Evolutionary conservation across 1,140 invertebrate species (phyloP).

Genomic region (Cecropterus lyciades): DNA sequence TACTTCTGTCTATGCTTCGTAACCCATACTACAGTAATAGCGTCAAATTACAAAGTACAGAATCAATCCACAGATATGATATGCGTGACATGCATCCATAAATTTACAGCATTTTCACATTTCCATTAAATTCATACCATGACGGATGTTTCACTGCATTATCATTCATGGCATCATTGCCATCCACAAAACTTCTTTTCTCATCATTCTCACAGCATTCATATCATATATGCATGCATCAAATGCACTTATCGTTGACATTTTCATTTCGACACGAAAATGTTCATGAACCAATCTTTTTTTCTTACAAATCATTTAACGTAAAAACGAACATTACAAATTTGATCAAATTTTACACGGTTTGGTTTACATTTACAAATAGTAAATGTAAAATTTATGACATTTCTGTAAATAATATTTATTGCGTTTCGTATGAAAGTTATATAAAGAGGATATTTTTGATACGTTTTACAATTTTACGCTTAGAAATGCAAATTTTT

Average conservation of each 20-base stretch:
- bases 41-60: slow-evolving; percentile 14
- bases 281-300: background rate
- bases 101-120: background rate
- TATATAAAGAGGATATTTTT: no score
- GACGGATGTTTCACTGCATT: slow-evolving; percentile 17
- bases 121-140: slow-evolving; percentile 8
- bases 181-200: slow-evolving; percentile 26
- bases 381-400: no score
- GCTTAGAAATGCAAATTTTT: no score
- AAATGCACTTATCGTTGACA: slow-evolving; percentile 21
- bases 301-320: no score
- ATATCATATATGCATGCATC: slow-evolving; percentile 19
- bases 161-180: slow-evolving; percentile 7
- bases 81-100: slow-evolving; percentile 15
- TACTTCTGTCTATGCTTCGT: no score
- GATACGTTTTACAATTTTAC: no score
- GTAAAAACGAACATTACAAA: no score
- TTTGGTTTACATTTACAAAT: no score
- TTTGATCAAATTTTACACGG: no score
- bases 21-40: no score
- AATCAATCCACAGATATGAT: slow-evolving; percentile 23
- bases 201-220: slow-evolving; percentile 6
- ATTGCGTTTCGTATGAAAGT: no score
- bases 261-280: background rate
- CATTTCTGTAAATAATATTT: no score